These are phyloP conservation scores for Charadrius vociferus DNA, from an alignment of 2,113 vertebrate species.

Conservation along the genomic window DNA sequence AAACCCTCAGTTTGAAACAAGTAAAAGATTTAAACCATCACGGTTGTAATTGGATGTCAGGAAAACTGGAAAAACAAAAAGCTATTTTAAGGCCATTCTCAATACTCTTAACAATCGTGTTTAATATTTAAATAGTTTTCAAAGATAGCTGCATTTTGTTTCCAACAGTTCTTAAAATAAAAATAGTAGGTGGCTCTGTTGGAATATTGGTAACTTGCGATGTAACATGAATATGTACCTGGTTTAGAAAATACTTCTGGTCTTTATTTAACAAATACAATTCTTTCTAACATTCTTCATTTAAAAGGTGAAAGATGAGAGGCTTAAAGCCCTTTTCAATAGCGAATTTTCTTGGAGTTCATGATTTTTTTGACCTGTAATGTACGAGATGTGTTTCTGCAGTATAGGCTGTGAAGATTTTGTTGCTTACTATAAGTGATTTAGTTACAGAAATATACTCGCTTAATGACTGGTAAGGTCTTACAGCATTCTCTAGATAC, in stretches of 20 bases:
- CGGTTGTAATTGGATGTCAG: constrained; percentile 44
- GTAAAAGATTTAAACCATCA: constrained; percentile 38
- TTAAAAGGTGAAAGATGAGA: background rate
- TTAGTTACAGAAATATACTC: background rate
- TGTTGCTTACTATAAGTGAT: background rate
- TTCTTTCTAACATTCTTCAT: background rate
- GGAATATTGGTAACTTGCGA: background rate
- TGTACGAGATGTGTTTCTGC: background rate
- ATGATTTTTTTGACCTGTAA: background rate
- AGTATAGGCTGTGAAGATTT: background rate
- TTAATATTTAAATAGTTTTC: constrained; percentile 46
- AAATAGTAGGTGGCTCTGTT: background rate
- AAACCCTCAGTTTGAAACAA: constrained; percentile 18
- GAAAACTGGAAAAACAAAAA: constrained; percentile 54
- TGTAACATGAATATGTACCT: background rate
- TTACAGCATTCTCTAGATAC: background rate
- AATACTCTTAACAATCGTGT: background rate
- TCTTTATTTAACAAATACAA: background rate
- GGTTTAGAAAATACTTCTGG: background rate
- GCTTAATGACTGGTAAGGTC: background rate
- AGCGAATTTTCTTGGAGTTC: background rate
- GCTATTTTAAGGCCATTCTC: constrained; percentile 28
- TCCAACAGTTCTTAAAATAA: background rate
- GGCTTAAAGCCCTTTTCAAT: background rate
- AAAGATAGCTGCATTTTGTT: constrained; percentile 15